Conservation (phyloP, 2,888 invertebrate genomes). For the Leucophora obtusa region DNA sequence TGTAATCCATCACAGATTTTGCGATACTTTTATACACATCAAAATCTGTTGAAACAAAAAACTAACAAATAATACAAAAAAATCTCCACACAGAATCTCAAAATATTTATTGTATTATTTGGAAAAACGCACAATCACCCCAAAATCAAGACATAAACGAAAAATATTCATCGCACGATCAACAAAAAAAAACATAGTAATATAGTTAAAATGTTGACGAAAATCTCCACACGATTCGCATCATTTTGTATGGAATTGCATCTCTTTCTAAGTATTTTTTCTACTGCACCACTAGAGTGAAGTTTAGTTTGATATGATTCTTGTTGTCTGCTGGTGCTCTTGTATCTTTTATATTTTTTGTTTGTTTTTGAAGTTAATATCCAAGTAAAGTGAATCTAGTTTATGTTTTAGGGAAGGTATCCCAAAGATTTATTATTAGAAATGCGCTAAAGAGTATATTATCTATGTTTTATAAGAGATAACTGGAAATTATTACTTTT, state of each 20-base stretch:
- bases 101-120: conserved; percentile 53
- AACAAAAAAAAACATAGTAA: not conserved
- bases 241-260: conserved; percentile 48
- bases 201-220: not conserved
- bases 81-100: conserved; percentile 55
- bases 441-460: too few relatives aligned
- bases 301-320: conserved; percentile 39
- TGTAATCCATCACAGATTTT: conserved; percentile 61
- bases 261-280: conserved; percentile 34
- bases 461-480: too few relatives aligned
- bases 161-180: conserved; percentile 30
- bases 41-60: conserved; percentile 35
- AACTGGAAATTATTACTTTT: too few relatives aligned
- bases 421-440: not conserved
- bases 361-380: conserved; percentile 21
- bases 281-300: conserved; percentile 36
- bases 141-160: conserved; percentile 25
- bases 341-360: conserved; percentile 25
- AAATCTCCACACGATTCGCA: conserved; percentile 52
- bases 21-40: conserved; percentile 61
- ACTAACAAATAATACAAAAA: conserved; percentile 37
- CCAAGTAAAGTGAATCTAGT: conserved; percentile 55
- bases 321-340: conserved; percentile 55
- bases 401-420: conserved; percentile 40
- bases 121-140: conserved; percentile 64